Evolutionary conservation across 2,113 vertebrate species (phyloP), one percentile per base, ranked within the genome.

Genomic region (Calidris pygmaea): DNA sequence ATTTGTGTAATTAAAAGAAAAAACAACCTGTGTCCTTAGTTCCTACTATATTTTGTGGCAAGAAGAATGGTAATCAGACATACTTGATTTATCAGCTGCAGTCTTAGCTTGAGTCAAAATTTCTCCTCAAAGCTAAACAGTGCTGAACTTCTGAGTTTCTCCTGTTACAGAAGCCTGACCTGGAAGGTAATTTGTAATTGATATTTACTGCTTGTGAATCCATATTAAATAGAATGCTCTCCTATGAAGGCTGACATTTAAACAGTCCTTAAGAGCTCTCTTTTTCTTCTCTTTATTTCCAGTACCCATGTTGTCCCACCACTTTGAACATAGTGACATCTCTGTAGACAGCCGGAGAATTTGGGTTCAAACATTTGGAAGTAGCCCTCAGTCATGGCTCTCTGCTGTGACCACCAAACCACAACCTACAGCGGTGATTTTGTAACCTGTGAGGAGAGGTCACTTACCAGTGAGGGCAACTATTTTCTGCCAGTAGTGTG

Each of bases 401-500:
- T 85, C 26, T 50, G 17, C 30, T 77, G 26, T 34, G 48, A 53
- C 30, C 24, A 47, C 18, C 67, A 84, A 52, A 60, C 12, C n/a
- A 72, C 68, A 84, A 48, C n/a, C 26, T 71, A 48, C 26, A 52
- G 30, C 2, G 5, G 21, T 30, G 55, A 34, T 43, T 94, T 89
- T 72, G 43, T 81, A 86, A 71, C 10, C 26, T 84, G 29, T 45
- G n/a, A 78, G 21, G 43, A 77, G 52, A 81, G 2, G 12, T 52
- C 1, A 0, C 16, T 30, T 26, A n/a, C 18, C 1, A 1, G 22
- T 39, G 56, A 56, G 4, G 50, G 24, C 5, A 43, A 59, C 32
- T 19, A 2, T 23, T 52, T 59, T 30, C 55, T 65, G 8, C 24
- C n/a, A 37, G 12, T 4, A 47, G 11, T 6, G 12, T 24, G 27